These are phyloP conservation scores for Podabrus alpinus DNA, from an alignment of 2,888 invertebrate genomes.

Conservation along the genomic window DNA sequence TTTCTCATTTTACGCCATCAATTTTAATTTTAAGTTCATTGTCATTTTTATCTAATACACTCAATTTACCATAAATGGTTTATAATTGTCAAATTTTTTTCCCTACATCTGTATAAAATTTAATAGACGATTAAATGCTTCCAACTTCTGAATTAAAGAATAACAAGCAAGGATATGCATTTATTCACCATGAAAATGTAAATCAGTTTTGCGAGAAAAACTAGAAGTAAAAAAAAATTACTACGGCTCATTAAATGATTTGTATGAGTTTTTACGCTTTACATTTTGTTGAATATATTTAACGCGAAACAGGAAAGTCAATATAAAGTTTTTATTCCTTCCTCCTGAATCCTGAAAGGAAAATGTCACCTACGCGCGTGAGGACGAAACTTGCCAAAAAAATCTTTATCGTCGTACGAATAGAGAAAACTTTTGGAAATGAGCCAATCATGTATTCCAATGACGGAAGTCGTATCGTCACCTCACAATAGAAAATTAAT, in stretches of 20 bases:
- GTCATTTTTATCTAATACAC: not conserved
- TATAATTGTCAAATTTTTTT: slow-evolving; percentile 8
- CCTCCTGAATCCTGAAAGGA: not conserved
- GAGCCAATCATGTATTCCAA: not conserved
- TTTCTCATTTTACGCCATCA: slow-evolving; percentile 4
- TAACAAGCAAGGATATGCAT: slow-evolving; percentile 36
- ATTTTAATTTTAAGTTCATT: not conserved
- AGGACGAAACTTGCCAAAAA: not conserved
- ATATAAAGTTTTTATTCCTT: not conserved
- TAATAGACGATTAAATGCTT: not conserved
- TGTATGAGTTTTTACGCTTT: slow-evolving; percentile 7
- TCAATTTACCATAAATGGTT: not conserved
- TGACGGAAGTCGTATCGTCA: not conserved
- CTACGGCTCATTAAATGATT: slow-evolving; percentile 39
- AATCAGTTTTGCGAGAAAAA: slow-evolving; percentile 39
- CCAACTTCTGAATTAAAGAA: slow-evolving; percentile 36
- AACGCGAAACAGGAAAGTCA: not conserved
- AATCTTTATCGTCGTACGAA: not conserved
- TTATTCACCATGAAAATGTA: slow-evolving; percentile 39
- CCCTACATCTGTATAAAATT: not conserved
- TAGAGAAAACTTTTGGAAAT: not conserved
- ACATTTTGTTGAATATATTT: not conserved
- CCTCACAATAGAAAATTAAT: not conserved
- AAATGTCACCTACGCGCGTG: not conserved
- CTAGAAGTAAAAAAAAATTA: slow-evolving; percentile 26